Conservation (phyloP, 2,888 invertebrate species). For the Morpho deidamia region DNA sequence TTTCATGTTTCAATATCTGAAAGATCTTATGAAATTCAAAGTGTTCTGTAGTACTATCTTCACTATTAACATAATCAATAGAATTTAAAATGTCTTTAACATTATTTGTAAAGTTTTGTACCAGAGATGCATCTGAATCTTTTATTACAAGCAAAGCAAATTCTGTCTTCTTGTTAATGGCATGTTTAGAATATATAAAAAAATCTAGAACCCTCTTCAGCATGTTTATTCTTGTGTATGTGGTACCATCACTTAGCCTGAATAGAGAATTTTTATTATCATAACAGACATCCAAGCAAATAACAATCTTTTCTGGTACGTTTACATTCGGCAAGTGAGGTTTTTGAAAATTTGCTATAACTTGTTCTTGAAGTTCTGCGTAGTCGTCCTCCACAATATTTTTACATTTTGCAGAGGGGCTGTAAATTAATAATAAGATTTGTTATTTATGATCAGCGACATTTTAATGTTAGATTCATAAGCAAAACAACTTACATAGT, state of each 20-base stretch:
- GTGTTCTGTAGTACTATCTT: conserved; percentile 68
- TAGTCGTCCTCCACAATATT: conserved; percentile 29
- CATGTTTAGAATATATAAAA: conserved; percentile 80
- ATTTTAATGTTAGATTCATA: neutral
- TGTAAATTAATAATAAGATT: conserved; percentile 17
- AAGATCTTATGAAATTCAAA: conserved; percentile 79
- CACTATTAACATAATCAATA: conserved; percentile 74
- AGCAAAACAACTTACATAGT: conserved; percentile 9
- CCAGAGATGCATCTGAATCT: conserved; percentile 70
- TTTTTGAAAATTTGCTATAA: conserved; percentile 62
- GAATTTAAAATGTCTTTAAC: conserved; percentile 74
- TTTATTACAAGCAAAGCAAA: conserved; percentile 80
- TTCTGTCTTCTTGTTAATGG: conserved; percentile 79
- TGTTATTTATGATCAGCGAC: neutral
- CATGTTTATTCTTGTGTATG: conserved; percentile 78
- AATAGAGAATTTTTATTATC: conserved; percentile 76
- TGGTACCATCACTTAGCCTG: conserved; percentile 71
- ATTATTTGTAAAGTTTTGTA: conserved; percentile 81
- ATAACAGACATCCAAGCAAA: conserved; percentile 80
- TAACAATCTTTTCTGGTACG: conserved; percentile 80
- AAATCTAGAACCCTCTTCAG: conserved; percentile 80
- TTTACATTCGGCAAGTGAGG: conserved; percentile 71
- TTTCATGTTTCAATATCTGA: conserved; percentile 69
- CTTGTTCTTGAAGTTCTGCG: conserved; percentile 49
- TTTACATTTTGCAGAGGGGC: conserved; percentile 14